Evolutionary conservation across 2,797 vertebrate genomes (phyloP).

Genomic region (Rhinichthys osculus): DNA sequence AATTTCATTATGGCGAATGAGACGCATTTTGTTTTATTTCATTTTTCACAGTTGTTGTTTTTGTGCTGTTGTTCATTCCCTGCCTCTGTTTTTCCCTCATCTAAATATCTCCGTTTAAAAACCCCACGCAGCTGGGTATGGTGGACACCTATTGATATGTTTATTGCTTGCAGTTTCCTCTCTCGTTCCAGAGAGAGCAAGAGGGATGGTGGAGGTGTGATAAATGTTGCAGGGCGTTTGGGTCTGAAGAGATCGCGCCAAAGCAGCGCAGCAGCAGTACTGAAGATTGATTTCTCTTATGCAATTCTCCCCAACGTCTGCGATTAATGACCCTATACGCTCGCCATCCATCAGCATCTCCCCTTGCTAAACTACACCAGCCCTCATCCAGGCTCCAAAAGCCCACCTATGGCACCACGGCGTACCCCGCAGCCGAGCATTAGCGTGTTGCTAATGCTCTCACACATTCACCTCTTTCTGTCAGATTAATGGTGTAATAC

Average conservation of each 20-base stretch:
- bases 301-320: slow-evolving; percentile 75
- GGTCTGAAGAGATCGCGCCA: slow-evolving; percentile 44
- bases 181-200: slow-evolving; percentile 35
- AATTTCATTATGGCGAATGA: background rate
- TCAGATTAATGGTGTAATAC: slow-evolving; percentile 69
- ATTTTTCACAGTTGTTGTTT: slow-evolving; percentile 28
- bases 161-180: slow-evolving; percentile 65
- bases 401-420: slow-evolving; percentile 64
- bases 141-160: slow-evolving; percentile 65
- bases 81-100: slow-evolving; percentile 27
- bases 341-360: slow-evolving; percentile 75
- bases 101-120: slow-evolving; percentile 53
- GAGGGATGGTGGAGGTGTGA: slow-evolving; percentile 60
- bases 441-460: slow-evolving; percentile 65
- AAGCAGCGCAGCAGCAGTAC: slow-evolving; percentile 55
- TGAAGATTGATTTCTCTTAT: slow-evolving; percentile 80
- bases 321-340: slow-evolving; percentile 83
- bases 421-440: slow-evolving; percentile 55
- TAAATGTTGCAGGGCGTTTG: slow-evolving; percentile 56
- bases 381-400: slow-evolving; percentile 37
- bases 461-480: slow-evolving; percentile 37
- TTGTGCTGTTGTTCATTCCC: slow-evolving; percentile 26
- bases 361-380: slow-evolving; percentile 34
- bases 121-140: slow-evolving; percentile 45
- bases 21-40: slow-evolving; percentile 6